Conservation (phyloP, 2,113 vertebrate species). For the Bagarius yarrelli region DNA sequence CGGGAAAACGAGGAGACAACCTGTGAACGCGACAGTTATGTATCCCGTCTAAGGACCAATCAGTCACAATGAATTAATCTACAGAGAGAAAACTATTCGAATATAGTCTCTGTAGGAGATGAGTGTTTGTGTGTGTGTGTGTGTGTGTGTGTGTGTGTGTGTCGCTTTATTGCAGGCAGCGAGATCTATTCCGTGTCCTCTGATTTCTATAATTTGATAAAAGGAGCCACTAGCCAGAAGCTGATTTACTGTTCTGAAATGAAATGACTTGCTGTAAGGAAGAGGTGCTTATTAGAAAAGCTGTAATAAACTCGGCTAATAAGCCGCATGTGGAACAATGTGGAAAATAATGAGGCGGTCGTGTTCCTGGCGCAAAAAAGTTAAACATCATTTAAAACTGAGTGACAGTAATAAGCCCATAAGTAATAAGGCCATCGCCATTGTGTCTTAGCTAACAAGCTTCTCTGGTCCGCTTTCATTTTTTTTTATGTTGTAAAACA, state of each 20-base stretch:
- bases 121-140: background rate
- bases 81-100: background rate
- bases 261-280: conserved; percentile 23
- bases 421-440: conserved; percentile 8
- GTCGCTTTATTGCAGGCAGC: background rate
- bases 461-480: too few species aligned
- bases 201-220: conserved; percentile 49
- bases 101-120: conserved; percentile 3
- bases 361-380: conserved; percentile 13
- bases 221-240: conserved; percentile 15
- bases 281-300: conserved; percentile 34
- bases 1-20: too few species aligned
- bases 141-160: background rate
- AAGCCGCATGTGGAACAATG: conserved; percentile 26
- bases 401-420: conserved; percentile 31
- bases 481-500: background rate
- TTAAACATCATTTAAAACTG: conserved; percentile 21
- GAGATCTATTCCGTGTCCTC: conserved; percentile 22
- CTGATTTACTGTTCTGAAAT: conserved; percentile 27
- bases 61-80: background rate
- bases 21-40: too few species aligned
- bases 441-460: conserved; percentile 26
- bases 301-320: conserved; percentile 38
- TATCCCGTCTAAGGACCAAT: conserved; percentile 1
- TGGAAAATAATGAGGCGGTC: conserved; percentile 24